Conservation (phyloP, 2,113 vertebrate genomes). For the Myotis lucifugus region DNA sequence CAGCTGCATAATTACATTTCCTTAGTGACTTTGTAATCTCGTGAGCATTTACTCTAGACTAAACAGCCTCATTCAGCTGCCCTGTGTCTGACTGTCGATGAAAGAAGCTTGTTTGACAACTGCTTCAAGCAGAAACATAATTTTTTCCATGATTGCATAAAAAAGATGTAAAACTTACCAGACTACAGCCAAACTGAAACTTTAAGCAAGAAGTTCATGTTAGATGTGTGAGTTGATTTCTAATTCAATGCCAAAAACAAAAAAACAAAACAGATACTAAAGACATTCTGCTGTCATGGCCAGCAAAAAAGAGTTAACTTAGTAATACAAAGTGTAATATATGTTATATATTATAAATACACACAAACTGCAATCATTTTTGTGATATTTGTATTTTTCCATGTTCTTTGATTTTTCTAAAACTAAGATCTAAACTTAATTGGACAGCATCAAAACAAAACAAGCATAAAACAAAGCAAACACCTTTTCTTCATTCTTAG, state of each 20-base stretch:
- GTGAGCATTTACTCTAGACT: conserved; percentile 93
- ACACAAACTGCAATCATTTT: conserved; percentile 61
- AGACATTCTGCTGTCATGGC: conserved; percentile 87
- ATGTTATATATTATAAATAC: neutral
- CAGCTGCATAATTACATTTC: conserved; percentile 90
- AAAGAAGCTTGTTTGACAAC: conserved; percentile 94
- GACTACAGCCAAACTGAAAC: conserved; percentile 87
- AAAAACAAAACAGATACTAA: conserved; percentile 93
- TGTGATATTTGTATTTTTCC: conserved; percentile 82
- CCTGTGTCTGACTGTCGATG: conserved; percentile 90
- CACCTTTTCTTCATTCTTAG: conserved; percentile 73
- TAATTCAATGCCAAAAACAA: conserved; percentile 91
- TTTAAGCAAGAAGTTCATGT: conserved; percentile 86
- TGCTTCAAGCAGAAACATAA: conserved; percentile 90
- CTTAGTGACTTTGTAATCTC: conserved; percentile 90
- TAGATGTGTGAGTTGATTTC: conserved; percentile 91
- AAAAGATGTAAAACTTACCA: conserved; percentile 85
- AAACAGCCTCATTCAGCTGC: conserved; percentile 95
- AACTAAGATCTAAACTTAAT: conserved; percentile 82
- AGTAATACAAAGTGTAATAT: conserved; percentile 73
- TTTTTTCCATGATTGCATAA: conserved; percentile 92
- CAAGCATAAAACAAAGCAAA: conserved; percentile 77
- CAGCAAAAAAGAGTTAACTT: conserved; percentile 88
- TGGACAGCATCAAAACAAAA: conserved; percentile 70
- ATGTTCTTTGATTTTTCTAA: conserved; percentile 82